Conservation (phyloP, 2,113 vertebrate genomes). For the Saguinus imperator region DNA sequence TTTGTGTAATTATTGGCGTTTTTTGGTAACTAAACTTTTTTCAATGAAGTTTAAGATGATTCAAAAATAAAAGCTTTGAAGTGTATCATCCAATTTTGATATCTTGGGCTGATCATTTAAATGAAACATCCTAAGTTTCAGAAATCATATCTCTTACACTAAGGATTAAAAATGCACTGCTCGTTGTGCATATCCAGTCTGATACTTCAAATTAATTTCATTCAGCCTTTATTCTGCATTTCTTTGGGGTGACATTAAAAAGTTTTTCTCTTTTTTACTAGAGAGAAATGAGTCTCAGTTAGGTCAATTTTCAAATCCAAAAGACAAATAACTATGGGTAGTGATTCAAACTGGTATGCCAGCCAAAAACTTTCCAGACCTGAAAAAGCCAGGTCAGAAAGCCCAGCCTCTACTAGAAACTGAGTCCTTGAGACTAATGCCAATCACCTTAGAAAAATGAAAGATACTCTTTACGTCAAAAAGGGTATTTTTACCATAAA, state of each 20-base stretch:
- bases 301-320: constrained; percentile 69
- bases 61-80: constrained; percentile 30
- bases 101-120: not conserved
- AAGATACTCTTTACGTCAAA: constrained; percentile 47
- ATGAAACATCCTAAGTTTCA: not conserved
- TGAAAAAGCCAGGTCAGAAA: constrained; percentile 31
- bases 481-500: constrained; percentile 39
- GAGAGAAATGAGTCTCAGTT: constrained; percentile 34
- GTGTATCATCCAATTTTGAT: constrained; percentile 16
- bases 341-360: not conserved
- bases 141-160: not conserved
- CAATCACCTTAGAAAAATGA: constrained; percentile 42
- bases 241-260: constrained; percentile 24
- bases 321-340: constrained; percentile 64
- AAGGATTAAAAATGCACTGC: not conserved
- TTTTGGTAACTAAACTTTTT: not conserved
- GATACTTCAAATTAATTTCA: constrained; percentile 14
- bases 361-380: not conserved
- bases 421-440: not conserved
- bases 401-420: not conserved
- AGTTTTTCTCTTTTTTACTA: constrained; percentile 27
- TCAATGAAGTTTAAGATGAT: constrained; percentile 30
- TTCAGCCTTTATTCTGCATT: constrained; percentile 37
- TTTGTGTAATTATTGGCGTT: not conserved
- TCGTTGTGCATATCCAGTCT: not conserved